Conservation (phyloP, 2,888 invertebrate genomes). For the Cataglyphis cursor region DNA sequence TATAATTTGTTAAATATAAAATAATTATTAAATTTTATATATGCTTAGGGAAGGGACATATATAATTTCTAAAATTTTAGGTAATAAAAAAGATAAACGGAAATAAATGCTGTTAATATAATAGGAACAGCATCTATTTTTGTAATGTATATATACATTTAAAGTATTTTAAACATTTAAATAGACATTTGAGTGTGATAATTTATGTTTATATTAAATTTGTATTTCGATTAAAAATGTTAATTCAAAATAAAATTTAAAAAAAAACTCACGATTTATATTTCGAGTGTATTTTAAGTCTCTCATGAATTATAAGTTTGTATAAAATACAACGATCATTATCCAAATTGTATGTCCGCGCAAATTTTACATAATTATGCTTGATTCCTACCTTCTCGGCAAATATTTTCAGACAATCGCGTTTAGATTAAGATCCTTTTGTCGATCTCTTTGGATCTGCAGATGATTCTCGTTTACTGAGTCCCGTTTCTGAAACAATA, state of each 20-base stretch:
- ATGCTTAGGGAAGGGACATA: not conserved
- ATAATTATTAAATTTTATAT: not conserved
- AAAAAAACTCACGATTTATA: constrained; percentile 1
- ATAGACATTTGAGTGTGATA: not conserved
- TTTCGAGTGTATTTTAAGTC: not conserved
- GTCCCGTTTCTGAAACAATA: constrained; percentile 45
- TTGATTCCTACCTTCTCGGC: constrained; percentile 16
- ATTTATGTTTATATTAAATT: constrained; percentile 19
- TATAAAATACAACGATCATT: constrained; percentile 24
- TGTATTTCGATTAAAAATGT: not conserved
- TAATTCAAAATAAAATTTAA: not conserved
- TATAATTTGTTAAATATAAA: not conserved
- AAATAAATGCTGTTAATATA: not conserved
- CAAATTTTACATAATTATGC: constrained; percentile 27
- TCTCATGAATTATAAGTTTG: not conserved
- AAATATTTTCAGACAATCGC: constrained; percentile 3
- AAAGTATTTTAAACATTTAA: not conserved
- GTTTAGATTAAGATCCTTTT: constrained; percentile 29
- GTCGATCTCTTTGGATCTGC: constrained; percentile 23
- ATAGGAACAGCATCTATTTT: constrained; percentile 25
- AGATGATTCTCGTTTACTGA: constrained; percentile 41
- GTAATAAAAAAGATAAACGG: not conserved
- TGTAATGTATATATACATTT: not conserved
- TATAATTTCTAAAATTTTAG: constrained; percentile 14
- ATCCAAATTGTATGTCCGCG: not conserved